Base-by-base conservation (phyloP, 2,113 vertebrate genomes). In the Stegastes partitus region DNA sequence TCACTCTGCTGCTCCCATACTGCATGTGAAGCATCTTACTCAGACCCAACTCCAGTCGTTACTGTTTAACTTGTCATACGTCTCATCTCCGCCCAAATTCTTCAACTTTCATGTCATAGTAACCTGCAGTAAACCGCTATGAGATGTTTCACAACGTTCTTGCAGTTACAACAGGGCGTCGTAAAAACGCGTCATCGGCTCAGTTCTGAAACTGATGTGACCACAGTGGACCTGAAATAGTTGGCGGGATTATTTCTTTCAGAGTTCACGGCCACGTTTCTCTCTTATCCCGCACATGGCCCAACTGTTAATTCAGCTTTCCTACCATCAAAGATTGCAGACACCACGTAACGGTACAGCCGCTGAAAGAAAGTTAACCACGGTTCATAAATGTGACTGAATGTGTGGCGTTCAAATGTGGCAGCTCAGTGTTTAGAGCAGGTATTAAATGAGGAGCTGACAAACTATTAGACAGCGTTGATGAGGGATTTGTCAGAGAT, bases 321-420 rank as follows among this genome's bases (percentile, higher is more conserved):
- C n/a, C 50, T 31, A 45, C 64, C 45, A 51, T 42, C 37, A 23
- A n/a, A 21, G 75, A 68, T 47, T 76, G n/a, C 16, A 47, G 45
- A 50, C 21, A 62, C 19, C 42, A 26, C 18, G 19, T 62, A 4
- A 28, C 47, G 7, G 37, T 47, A 2, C 22, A 47, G 4, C 25
- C 34, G 4, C 47, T 59, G 14, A 7, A 57, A 70, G 45, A 37
- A 74, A 71, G 34, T 73, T 49, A 23, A 82, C 55, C 16, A 22
- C 45, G 47, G 11, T 7, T 25, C 64, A 70, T 73, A 73, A 75
- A 79, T 66, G 49, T 68, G 37, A 77, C 58, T 69, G 47, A 44
- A 57, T n/a, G 34, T 65, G n/a, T 66, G 44, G 61, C 53, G 57
- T 8, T 45, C 44, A 55, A 56, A 19, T 55, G 55, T 44, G 47